These are phyloP conservation scores for Camponotus floridanus DNA, from an alignment of 1,140 invertebrate genomes.

Conservation along the genomic window DNA sequence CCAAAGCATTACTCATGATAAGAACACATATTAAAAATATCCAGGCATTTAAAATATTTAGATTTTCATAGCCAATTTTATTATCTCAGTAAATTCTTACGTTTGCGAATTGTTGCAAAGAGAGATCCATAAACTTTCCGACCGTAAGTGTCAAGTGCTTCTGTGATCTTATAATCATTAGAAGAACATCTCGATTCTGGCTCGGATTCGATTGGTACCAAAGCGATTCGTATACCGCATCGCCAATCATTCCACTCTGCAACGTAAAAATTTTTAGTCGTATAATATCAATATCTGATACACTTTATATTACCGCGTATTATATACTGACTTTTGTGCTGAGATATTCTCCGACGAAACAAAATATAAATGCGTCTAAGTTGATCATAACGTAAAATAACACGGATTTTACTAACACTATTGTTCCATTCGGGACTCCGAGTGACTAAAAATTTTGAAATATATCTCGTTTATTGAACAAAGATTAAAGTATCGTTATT, in stretches of 20 bases:
- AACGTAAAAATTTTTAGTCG: neutral
- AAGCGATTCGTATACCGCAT: neutral
- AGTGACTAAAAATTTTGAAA: slow-evolving; percentile 26
- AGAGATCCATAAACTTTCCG: slow-evolving; percentile 55
- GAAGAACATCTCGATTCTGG: slow-evolving; percentile 31
- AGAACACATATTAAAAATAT: neutral
- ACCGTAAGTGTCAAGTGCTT: slow-evolving; percentile 52
- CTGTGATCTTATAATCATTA: slow-evolving; percentile 53
- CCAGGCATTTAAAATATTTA: neutral
- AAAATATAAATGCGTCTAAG: slow-evolving; percentile 55
- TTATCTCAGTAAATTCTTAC: slow-evolving; percentile 36
- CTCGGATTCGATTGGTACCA: slow-evolving; percentile 52
- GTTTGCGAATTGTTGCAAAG: slow-evolving; percentile 39
- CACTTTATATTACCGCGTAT: neutral
- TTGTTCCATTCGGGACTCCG: neutral
- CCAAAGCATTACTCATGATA: slow-evolving; percentile 22
- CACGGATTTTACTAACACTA: slow-evolving; percentile 24
- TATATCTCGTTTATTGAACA: neutral
- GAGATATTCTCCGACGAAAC: slow-evolving; percentile 56
- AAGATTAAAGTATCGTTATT: neutral
- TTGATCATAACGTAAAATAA: slow-evolving; percentile 28
- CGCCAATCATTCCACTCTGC: slow-evolving; percentile 41
- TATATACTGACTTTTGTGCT: slow-evolving; percentile 29
- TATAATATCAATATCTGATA: no score
- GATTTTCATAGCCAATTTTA: neutral